Evolutionary conservation across 1,140 invertebrate genomes (phyloP).

Genomic region (Drosophila mauritiana): DNA sequence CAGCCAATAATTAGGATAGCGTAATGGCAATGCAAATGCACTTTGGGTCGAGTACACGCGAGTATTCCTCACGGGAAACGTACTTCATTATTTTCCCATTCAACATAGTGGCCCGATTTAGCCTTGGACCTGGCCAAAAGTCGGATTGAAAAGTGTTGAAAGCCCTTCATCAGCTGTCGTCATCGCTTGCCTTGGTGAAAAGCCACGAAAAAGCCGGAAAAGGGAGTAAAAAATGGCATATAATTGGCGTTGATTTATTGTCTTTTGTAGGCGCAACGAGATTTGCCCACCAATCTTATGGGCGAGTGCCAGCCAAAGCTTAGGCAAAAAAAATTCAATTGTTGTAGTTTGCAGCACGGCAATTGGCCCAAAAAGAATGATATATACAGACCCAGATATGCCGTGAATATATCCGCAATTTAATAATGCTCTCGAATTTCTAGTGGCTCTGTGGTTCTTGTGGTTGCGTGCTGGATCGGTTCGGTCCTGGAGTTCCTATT

Average conservation of each 20-base stretch:
- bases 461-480: conserved; percentile 48
- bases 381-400: conserved; percentile 5
- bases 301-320: conserved; percentile 29
- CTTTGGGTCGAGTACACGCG: conserved; percentile 33
- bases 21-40: conserved; percentile 36
- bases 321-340: conserved; percentile 68
- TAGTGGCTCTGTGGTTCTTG: conserved; percentile 48
- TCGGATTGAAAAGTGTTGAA: conserved; percentile 70
- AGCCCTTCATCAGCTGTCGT: conserved; percentile 59
- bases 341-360: conserved; percentile 1
- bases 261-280: conserved; percentile 61
- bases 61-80: conserved; percentile 25
- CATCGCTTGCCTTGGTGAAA: conserved; percentile 39
- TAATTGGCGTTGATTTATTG: conserved; percentile 82
- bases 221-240: conserved; percentile 23
- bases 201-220: conserved; percentile 5
- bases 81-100: conserved; percentile 59
- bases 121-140: conserved; percentile 19
- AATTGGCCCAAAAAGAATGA: conserved; percentile 14
- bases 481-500: conserved; percentile 16
- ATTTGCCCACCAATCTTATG: conserved; percentile 34
- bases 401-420: conserved; percentile 45
- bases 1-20: conserved; percentile 8
- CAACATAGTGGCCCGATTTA: conserved; percentile 24
- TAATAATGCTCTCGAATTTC: conserved; percentile 56